Percentiles rank a stretch among this genome's conserved stretches.
phyloP scores from a whole-genome alignment of 2,888 invertebrate species.

The Monopis laevigella region DNA sequence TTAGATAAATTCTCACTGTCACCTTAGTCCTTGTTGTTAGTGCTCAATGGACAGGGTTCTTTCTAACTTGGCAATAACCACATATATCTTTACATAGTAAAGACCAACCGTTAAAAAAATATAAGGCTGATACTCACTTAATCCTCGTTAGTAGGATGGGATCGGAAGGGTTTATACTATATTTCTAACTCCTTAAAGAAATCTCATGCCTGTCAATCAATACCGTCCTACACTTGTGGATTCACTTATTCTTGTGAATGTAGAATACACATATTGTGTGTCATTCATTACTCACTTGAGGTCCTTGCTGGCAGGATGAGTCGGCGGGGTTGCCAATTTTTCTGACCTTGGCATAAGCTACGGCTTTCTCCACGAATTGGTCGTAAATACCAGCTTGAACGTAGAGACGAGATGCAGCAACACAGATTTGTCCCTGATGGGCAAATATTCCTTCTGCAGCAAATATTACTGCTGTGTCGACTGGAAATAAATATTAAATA shows the following conservation, averaged over 20 bases:
- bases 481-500: not conserved
- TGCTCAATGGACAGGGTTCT: too few species aligned
- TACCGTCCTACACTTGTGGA: too few species aligned
- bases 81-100: too few species aligned
- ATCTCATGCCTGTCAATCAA: too few species aligned
- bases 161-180: too few species aligned
- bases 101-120: not conserved
- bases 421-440: constrained; percentile 37
- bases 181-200: too few species aligned
- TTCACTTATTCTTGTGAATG: too few species aligned
- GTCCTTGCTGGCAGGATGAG: constrained; percentile 71
- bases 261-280: too few species aligned
- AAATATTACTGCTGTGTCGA: constrained; percentile 25
- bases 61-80: too few species aligned
- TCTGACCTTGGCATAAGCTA: constrained; percentile 69
- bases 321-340: constrained; percentile 82
- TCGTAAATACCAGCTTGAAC: constrained; percentile 74
- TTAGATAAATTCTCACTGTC: too few species aligned
- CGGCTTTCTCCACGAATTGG: constrained; percentile 78
- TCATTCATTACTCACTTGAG: constrained; percentile 61
- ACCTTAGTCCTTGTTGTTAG: too few species aligned
- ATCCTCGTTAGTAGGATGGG: not conserved
- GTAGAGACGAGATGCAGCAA: constrained; percentile 39
- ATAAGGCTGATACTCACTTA: not conserved
- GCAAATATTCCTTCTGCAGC: constrained; percentile 33